phyloP scores from a whole-genome alignment of 2,113 vertebrate species.

The Telmatochromis brachygnathus region DNA sequence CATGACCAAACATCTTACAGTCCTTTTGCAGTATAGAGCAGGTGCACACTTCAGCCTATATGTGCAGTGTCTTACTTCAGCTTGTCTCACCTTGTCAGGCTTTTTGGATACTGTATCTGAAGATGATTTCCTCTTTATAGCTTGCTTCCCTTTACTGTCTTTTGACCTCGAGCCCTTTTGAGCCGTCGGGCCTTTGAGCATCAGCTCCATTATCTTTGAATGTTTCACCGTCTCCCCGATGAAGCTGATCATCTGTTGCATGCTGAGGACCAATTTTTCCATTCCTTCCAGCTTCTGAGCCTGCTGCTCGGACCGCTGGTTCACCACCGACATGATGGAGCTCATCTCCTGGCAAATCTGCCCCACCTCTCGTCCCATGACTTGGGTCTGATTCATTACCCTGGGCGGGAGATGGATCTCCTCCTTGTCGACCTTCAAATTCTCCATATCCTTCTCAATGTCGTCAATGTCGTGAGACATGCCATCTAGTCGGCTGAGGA shows the following conservation, averaged over 20 bases:
- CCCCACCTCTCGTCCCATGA: constrained; percentile 64
- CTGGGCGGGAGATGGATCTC: constrained; percentile 55
- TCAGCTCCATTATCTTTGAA: constrained; percentile 70
- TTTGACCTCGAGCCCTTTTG: constrained; percentile 55
- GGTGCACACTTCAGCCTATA: not conserved
- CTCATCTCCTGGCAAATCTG: constrained; percentile 78
- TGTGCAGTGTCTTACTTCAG: not conserved
- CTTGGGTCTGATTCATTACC: constrained; percentile 38
- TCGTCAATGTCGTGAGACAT: constrained; percentile 78
- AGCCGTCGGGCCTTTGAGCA: constrained; percentile 63
- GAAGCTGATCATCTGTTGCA: constrained; percentile 81
- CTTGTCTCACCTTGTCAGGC: constrained; percentile 74
- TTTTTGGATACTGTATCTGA: constrained; percentile 52
- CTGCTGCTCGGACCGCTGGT: constrained; percentile 78
- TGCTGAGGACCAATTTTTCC: constrained; percentile 77
- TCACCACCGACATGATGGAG: constrained; percentile 76
- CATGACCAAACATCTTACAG: not conserved
- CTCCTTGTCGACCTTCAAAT: constrained; percentile 71
- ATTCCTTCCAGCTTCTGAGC: constrained; percentile 81
- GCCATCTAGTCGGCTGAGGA: constrained; percentile 77
- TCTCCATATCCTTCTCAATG: constrained; percentile 76
- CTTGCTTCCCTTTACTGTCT: constrained; percentile 60
- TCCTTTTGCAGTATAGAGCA: not conserved
- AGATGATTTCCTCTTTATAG: constrained; percentile 60
- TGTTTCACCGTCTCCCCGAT: constrained; percentile 79